These are phyloP conservation scores for Ivindomyrus marchei DNA, from an alignment of 2,113 vertebrate species.

Conservation along the genomic window DNA sequence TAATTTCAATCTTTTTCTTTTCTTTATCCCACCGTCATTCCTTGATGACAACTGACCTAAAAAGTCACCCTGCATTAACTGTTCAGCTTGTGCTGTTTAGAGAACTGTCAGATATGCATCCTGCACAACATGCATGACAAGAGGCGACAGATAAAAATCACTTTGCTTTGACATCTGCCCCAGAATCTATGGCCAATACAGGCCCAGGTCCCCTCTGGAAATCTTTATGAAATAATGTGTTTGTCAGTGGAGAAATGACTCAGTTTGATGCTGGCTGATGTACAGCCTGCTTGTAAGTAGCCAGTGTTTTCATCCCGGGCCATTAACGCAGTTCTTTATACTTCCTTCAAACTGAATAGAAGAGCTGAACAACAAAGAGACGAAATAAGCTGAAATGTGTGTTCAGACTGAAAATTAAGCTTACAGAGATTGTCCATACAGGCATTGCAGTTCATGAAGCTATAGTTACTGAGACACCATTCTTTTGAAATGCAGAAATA, in stretches of 20 bases:
- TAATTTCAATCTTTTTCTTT: conserved; percentile 26
- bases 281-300: neutral
- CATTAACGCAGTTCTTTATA: neutral
- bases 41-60: conserved; percentile 53
- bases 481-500: neutral
- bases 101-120: conserved; percentile 36
- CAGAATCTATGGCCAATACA: neutral
- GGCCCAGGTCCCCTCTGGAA: neutral
- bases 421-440: neutral
- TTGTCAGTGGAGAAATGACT: neutral
- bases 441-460: neutral
- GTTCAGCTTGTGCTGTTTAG: conserved; percentile 43
- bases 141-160: conserved; percentile 36
- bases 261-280: neutral
- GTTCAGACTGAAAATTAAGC: neutral
- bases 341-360: conserved; percentile 5
- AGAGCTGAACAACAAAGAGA: neutral
- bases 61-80: conserved; percentile 50
- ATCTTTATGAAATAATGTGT: neutral
- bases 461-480: neutral
- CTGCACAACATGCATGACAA: conserved; percentile 32
- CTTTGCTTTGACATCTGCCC: conserved; percentile 32
- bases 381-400: neutral
- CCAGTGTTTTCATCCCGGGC: neutral
- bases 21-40: conserved; percentile 39